Evolutionary conservation across 2,113 vertebrate genomes (phyloP).

Genomic region (Chloroceryle aenea): DNA sequence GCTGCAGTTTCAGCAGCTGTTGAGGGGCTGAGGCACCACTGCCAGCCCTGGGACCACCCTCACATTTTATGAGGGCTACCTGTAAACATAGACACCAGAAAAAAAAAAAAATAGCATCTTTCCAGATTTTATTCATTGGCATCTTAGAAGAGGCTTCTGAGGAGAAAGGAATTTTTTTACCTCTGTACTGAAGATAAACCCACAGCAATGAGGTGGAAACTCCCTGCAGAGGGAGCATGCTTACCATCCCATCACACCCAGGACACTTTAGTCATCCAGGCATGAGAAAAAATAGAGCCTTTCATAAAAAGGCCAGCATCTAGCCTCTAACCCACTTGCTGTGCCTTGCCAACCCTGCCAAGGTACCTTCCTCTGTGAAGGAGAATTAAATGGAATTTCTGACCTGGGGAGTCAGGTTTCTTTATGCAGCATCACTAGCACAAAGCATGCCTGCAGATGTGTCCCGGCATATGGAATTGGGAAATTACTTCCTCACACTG

Average conservation of each 20-base stretch:
- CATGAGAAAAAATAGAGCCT: neutral
- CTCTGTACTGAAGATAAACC: neutral
- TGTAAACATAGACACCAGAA: accelerated
- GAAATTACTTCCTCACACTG: neutral
- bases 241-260: neutral
- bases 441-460: accelerated
- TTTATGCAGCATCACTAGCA: neutral
- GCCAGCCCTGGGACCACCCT: neutral
- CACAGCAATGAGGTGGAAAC: accelerated
- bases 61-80: neutral
- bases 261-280: neutral
- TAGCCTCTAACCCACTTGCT: accelerated
- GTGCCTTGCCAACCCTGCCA: neutral
- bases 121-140: neutral
- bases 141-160: neutral
- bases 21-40: neutral
- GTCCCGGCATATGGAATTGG: neutral
- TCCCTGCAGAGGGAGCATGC: conserved; percentile 38
- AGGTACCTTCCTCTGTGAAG: neutral
- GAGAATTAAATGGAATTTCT: neutral
- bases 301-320: neutral
- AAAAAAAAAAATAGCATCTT: neutral
- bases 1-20: neutral
- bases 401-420: neutral
- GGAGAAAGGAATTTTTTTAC: neutral